A percentile compares a stretch with the other conserved stretches of the same genome.
Evolutionary conservation across 2,888 invertebrate genomes (phyloP).

Genomic region (Diarsia mendica): DNA sequence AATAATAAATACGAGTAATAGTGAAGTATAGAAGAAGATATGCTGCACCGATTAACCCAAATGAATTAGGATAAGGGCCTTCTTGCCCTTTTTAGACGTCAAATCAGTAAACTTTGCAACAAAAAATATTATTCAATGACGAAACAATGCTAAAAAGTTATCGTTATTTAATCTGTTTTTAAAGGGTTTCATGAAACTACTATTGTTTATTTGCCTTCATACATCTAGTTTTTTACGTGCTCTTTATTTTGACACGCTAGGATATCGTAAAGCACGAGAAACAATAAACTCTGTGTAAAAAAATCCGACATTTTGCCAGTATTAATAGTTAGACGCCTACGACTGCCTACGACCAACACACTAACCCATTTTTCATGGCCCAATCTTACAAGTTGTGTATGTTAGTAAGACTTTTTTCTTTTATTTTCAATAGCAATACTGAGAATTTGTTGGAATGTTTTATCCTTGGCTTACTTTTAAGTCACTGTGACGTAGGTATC

Average conservation of each 20-base stretch:
- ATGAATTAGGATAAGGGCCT: no score
- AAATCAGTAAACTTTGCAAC: background rate
- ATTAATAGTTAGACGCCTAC: conserved; percentile 59
- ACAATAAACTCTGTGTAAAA: conserved; percentile 43
- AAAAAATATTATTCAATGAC: background rate
- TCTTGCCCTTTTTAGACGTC: no score
- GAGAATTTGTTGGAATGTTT: conserved; percentile 22
- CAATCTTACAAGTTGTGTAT: conserved; percentile 47
- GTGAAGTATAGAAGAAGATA: no score
- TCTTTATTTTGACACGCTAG: conserved; percentile 39
- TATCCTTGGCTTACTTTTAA: conserved; percentile 47
- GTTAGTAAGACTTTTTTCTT: conserved; percentile 38
- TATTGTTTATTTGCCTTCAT: conserved; percentile 32
- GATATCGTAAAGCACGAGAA: conserved; percentile 23
- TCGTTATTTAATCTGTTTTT: conserved; percentile 5
- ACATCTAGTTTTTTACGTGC: conserved; percentile 7
- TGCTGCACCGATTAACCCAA: no score
- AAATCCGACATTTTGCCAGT: conserved; percentile 36
- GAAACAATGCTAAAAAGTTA: background rate
- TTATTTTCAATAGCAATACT: conserved; percentile 36
- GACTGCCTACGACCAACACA: conserved; percentile 44
- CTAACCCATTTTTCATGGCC: conserved; percentile 60
- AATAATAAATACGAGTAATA: no score
- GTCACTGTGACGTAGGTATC: conserved; percentile 8
- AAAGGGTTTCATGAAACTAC: background rate